These are phyloP conservation scores for Montifringilla adamsi DNA, from an alignment of 2,113 vertebrate species.

Conservation along the genomic window DNA sequence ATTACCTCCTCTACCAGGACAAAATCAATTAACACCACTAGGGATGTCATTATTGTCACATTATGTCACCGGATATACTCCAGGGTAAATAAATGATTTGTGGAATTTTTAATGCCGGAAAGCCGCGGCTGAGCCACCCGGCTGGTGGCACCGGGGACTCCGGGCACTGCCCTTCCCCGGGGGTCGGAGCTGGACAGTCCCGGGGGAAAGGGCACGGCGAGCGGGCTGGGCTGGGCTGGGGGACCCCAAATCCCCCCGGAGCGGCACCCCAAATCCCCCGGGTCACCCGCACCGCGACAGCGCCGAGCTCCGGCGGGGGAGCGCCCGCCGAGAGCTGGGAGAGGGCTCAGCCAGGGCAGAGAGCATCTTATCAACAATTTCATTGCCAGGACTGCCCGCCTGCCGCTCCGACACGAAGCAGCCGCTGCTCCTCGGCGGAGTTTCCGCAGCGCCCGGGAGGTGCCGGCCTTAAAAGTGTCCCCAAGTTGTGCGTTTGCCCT, in stretches of 20 bases:
- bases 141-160: not conserved
- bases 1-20: slow-evolving; percentile 80
- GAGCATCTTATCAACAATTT: not conserved
- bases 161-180: not conserved
- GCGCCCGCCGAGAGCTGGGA: accelerated
- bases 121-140: not conserved
- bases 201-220: not conserved
- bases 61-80: slow-evolving; percentile 82
- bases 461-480: slow-evolving; percentile 58
- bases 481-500: slow-evolving; percentile 73
- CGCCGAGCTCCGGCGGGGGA: too few species aligned
- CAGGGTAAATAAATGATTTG: slow-evolving; percentile 82
- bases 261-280: not conserved
- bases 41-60: slow-evolving; percentile 87
- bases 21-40: slow-evolving; percentile 87
- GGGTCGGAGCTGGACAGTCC: not conserved
- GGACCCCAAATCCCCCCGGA: not conserved
- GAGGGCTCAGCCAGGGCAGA: not conserved
- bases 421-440: not conserved
- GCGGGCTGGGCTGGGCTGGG: not conserved
- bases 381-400: accelerated
- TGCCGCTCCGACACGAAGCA: not conserved
- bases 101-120: slow-evolving; percentile 71
- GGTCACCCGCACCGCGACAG: not conserved
- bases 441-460: not conserved